phyloP scores from a whole-genome alignment of 2,797 vertebrate genomes.

The Takifugu rubripes region DNA sequence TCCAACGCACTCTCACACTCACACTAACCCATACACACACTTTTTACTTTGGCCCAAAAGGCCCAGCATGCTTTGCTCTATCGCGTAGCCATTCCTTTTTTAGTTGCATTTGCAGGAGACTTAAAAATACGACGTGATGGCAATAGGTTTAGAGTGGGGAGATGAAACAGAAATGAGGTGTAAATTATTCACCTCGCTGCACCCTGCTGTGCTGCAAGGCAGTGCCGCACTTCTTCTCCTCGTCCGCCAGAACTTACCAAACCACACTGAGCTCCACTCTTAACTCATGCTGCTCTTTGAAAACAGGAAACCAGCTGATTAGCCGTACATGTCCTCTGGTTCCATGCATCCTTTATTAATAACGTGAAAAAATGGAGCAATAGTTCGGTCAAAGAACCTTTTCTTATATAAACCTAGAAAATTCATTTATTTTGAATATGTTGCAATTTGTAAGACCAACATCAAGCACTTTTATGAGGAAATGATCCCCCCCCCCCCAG shows the following conservation, averaged over 20 bases:
- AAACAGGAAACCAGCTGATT: too few relatives aligned
- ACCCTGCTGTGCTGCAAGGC: constrained; percentile 18
- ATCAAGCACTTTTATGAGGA: background rate
- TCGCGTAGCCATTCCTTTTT: constrained; percentile 11
- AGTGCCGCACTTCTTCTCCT: constrained; percentile 13
- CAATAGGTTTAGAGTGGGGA: constrained; percentile 39
- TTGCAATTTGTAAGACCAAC: background rate
- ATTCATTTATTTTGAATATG: background rate
- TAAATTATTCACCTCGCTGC: constrained; percentile 45
- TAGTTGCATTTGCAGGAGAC: constrained; percentile 21
- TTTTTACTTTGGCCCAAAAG: background rate
- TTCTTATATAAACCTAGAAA: background rate
- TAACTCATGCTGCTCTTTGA: too few relatives aligned
- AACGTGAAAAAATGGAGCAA: too few relatives aligned
- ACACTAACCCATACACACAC: background rate
- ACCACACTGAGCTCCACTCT: constrained; percentile 8
- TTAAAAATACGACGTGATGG: constrained; percentile 24
- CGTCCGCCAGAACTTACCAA: constrained; percentile 19
- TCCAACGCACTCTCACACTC: background rate
- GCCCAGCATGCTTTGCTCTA: constrained; percentile 32
- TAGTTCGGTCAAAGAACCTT: too few relatives aligned
- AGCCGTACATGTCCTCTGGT: too few relatives aligned
- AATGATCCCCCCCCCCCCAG: background rate
- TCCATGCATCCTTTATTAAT: too few relatives aligned
- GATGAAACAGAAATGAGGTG: constrained; percentile 51